Conservation (phyloP, 2,797 vertebrate genomes). For the Anas capensis region DNA sequence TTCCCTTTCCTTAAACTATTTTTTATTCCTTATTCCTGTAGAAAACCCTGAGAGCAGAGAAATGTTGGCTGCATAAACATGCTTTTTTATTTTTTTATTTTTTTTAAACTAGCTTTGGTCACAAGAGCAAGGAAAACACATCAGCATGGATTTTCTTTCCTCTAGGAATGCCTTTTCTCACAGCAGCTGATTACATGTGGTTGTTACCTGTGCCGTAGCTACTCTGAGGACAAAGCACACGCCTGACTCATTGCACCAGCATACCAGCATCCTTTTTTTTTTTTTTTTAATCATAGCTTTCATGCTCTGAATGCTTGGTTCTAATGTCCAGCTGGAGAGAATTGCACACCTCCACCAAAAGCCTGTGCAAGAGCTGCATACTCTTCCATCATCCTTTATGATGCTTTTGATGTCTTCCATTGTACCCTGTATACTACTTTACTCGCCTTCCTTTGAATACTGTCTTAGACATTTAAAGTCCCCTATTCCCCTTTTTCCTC, state of each 20-base stretch:
- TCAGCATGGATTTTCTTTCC: neutral
- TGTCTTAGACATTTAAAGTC: neutral
- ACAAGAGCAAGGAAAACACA: neutral
- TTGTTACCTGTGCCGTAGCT: neutral
- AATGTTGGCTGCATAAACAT: neutral
- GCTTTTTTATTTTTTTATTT: too few species aligned
- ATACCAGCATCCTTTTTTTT: neutral
- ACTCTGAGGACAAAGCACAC: neutral
- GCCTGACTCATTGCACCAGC: neutral
- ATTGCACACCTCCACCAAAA: neutral
- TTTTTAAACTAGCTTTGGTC: neutral
- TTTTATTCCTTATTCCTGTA: neutral
- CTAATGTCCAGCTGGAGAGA: constrained; percentile 7
- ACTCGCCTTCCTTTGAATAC: neutral
- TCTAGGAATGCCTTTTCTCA: neutral
- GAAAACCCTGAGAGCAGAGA: neutral
- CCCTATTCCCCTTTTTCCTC: neutral
- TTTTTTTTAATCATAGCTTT: constrained; percentile 1
- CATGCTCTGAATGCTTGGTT: neutral
- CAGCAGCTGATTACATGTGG: neutral
- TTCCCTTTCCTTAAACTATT: neutral
- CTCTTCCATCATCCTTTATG: neutral
- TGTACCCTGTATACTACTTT: neutral
- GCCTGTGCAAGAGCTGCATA: neutral
- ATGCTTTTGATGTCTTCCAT: neutral